Evolutionary conservation across 1,140 invertebrate genomes (phyloP), one percentile per base, ranked within the genome.

Genomic region (Drosophila willistoni): DNA sequence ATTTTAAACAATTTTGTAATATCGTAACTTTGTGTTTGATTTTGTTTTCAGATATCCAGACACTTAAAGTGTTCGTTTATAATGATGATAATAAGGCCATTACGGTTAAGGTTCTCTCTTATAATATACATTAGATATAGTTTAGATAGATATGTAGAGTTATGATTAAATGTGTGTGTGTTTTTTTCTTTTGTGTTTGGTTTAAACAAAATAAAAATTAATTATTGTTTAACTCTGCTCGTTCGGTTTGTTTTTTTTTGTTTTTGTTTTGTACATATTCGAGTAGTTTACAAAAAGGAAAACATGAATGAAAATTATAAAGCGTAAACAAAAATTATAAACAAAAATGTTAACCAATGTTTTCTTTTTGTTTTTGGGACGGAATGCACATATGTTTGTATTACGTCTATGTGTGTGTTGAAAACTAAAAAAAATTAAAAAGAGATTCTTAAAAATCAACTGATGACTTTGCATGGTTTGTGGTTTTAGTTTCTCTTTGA

Each of bases 331-430:
- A 64, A 73, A 73, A 44, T 56, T 2, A 59, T 64, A 64, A 67
- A 65, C 72, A 79, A 65, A 74, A 77, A 63, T 74, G 33, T 70
- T 60, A 61, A 79, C 51, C 69, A 77, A 64, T 74, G 73, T 36
- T 36, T 34, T 34, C 10, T 10, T 39, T 39, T 39, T 39, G 10
- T 78, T 75, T 74, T 71, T 79, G 79, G 71, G 84, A 89, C 84
- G 84, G 84, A 89, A 89, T 89, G 84, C 74, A 89, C 83, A 55
- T 29, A 55, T 12, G 44, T 75, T 17, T 68, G 64, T 64, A n/a
- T n/a, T n/a, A n/a, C n/a, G n/a, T n/a, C n/a, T n/a, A 3, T 25
- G 22, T 25, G 22, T 25, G 22, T 25, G 22, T 67, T 61, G 68
- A 77, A 64, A 62, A 68, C 68, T 59, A 71, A 64, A 65, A 57